phyloP scores from a whole-genome alignment of 2,888 invertebrate genomes.

The Apamea monoglypha region DNA sequence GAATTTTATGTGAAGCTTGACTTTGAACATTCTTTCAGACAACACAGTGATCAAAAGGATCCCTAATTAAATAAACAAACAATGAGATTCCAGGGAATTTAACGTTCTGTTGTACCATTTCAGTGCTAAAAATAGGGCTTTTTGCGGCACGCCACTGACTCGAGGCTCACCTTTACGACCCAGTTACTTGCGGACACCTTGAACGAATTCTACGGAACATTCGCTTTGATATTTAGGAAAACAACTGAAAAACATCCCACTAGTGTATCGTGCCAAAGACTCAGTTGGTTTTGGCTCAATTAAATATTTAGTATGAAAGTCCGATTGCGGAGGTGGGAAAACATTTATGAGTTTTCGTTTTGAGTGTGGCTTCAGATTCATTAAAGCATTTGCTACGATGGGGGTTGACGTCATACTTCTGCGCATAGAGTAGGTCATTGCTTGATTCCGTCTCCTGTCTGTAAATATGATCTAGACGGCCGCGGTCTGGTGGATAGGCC shows the following conservation, averaged over 20 bases:
- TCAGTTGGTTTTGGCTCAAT: conserved; percentile 51
- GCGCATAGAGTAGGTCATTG: conserved; percentile 6
- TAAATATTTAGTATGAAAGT: conserved; percentile 26
- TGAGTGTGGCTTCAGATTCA: background rate
- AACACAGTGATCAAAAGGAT: conserved; percentile 49
- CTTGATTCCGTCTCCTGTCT: background rate
- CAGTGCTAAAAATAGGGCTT: conserved; percentile 46
- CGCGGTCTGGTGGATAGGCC: background rate
- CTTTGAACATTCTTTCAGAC: conserved; percentile 11
- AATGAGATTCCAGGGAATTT: conserved; percentile 25
- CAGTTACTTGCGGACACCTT: conserved; percentile 53
- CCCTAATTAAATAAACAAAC: conserved; percentile 49
- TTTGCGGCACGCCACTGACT: conserved; percentile 29
- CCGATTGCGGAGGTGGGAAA: conserved; percentile 23
- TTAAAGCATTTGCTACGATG: background rate
- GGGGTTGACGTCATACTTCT: background rate
- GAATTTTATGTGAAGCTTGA: conserved; percentile 11
- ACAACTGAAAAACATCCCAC: conserved; percentile 26
- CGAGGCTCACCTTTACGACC: conserved; percentile 46
- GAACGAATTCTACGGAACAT: conserved; percentile 26
- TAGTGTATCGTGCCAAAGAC: conserved; percentile 42
- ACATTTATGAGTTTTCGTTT: conserved; percentile 31
- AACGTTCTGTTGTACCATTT: background rate
- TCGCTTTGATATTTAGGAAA: conserved; percentile 58
- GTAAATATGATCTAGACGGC: background rate